A percentile compares a stretch with the other conserved stretches of the same genome.
Conservation (phyloP, 2,797 vertebrate species). For the Pseudomugil gertrudae region DNA sequence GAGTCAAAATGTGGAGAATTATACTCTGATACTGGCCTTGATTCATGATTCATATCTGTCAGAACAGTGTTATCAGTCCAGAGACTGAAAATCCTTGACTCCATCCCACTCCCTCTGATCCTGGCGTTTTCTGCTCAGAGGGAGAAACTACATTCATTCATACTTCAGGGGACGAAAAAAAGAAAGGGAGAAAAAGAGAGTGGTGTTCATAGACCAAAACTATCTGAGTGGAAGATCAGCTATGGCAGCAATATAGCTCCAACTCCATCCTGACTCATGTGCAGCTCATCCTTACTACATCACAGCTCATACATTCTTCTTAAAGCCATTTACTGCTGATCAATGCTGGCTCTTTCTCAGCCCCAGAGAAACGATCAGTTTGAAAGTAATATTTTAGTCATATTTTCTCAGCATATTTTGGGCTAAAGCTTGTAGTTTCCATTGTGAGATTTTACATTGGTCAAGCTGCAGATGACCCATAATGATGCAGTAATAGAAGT, state of each 20-base stretch:
- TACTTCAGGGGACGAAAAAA: slow-evolving; percentile 48
- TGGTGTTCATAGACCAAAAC: slow-evolving; percentile 57
- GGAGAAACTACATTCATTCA: slow-evolving; percentile 60
- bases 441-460: slow-evolving; percentile 44
- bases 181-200: slow-evolving; percentile 48
- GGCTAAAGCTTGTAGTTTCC: slow-evolving; percentile 36
- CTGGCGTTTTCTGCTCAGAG: slow-evolving; percentile 53
- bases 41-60: slow-evolving; percentile 58
- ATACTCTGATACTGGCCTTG: slow-evolving; percentile 43
- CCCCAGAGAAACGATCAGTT: slow-evolving; percentile 56
- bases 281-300: slow-evolving; percentile 58
- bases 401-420: slow-evolving; percentile 65
- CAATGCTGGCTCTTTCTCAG: slow-evolving; percentile 61
- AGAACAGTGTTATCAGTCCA: slow-evolving; percentile 40
- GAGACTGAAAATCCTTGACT: slow-evolving; percentile 57
- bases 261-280: slow-evolving; percentile 52
- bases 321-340: slow-evolving; percentile 69
- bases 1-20: slow-evolving; percentile 70
- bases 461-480: slow-evolving; percentile 58
- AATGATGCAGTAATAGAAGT: slow-evolving; percentile 64
- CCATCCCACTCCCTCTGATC: slow-evolving; percentile 51
- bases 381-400: slow-evolving; percentile 66
- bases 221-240: slow-evolving; percentile 68
- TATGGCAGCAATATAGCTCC: slow-evolving; percentile 60
- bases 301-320: slow-evolving; percentile 62